Evolutionary conservation across 2,113 vertebrate species (phyloP).

Genomic region (Alligator mississippiensis): DNA sequence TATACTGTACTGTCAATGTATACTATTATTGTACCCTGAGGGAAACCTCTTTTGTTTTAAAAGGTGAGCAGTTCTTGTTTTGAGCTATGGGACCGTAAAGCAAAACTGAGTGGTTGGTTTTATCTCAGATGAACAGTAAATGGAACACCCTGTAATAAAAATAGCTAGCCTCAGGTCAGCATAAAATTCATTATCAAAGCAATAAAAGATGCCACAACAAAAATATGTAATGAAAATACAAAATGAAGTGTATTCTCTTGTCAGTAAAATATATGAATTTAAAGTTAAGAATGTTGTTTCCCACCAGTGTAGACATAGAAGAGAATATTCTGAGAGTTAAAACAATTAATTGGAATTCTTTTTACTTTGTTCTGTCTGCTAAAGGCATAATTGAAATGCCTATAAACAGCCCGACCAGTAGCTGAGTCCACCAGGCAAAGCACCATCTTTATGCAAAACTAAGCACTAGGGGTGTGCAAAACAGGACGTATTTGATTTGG

Average conservation of each 20-base stretch:
- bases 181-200: slow-evolving; percentile 25
- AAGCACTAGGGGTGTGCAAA: too few species aligned
- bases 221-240: slow-evolving; percentile 33
- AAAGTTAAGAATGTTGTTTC: slow-evolving; percentile 1
- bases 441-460: background rate
- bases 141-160: slow-evolving; percentile 27
- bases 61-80: slow-evolving; percentile 54
- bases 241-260: background rate
- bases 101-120: slow-evolving; percentile 20
- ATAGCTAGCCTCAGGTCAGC: slow-evolving; percentile 33
- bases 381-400: background rate
- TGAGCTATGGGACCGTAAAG: slow-evolving; percentile 52
- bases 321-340: background rate
- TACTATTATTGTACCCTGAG: slow-evolving; percentile 41
- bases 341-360: background rate
- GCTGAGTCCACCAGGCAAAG: background rate
- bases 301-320: background rate
- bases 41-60: slow-evolving; percentile 41
- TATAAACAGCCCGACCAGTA: background rate
- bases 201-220: slow-evolving; percentile 7
- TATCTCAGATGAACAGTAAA: slow-evolving; percentile 29
- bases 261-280: background rate
- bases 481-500: background rate
- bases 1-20: slow-evolving; percentile 37
- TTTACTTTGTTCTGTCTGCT: background rate